Conservation (phyloP, 1,140 invertebrate species). For the roundworm (Caenorhabditis elegans) region WBcel235 BX284605.5:7112001-7112500, state of each 20-base stretch:
- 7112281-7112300: background rate
- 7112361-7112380: conserved; percentile 9
- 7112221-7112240: too few relatives aligned
- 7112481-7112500: background rate
- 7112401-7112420: background rate
- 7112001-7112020: too few relatives aligned
- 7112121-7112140: too few relatives aligned
- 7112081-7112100: background rate
- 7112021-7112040: too few relatives aligned
- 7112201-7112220: too few relatives aligned
- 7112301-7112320: background rate
- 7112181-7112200: too few relatives aligned
- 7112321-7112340: background rate
- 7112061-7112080: background rate
- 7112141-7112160: background rate
- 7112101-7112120: background rate
- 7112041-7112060: too few relatives aligned
- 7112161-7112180: background rate
- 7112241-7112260: background rate
- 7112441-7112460: too few relatives aligned
- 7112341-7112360: background rate
- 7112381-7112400: conserved; percentile 12
- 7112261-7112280: background rate
- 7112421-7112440: conserved; percentile 20
- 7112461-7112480: conserved; percentile 31